phyloP scores from a whole-genome alignment of 2,113 vertebrate genomes.

The Capreolus pygargus region DNA sequence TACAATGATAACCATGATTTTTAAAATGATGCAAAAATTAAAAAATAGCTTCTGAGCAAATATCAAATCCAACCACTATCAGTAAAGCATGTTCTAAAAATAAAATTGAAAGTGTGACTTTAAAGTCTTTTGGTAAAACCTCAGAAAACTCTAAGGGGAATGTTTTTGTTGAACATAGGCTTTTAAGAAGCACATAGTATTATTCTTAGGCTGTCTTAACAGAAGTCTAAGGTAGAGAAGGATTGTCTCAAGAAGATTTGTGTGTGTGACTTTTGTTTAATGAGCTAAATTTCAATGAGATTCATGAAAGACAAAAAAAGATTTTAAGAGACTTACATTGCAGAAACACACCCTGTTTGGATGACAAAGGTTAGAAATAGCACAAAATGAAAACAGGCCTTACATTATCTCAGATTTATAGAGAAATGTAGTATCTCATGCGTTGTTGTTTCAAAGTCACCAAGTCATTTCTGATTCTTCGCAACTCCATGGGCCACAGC shows the following conservation, averaged over 20 bases:
- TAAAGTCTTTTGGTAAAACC: not conserved
- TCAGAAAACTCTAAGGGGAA: not conserved
- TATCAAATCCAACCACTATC: not conserved
- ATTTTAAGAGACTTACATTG: not conserved
- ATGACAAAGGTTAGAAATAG: not conserved
- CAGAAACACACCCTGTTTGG: not conserved
- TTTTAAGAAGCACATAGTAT: not conserved
- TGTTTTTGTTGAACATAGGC: not conserved
- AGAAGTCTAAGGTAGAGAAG: not conserved
- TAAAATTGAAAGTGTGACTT: not conserved
- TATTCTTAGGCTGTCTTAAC: not conserved
- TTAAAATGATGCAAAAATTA: not conserved
- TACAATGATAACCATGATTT: not conserved
- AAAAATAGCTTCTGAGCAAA: not conserved
- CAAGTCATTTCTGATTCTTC: not conserved
- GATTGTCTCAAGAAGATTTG: not conserved
- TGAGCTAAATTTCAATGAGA: not conserved
- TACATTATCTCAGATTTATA: not conserved
- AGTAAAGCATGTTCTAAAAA: not conserved
- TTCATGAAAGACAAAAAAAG: not conserved
- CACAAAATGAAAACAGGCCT: not conserved
- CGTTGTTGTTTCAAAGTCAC: not conserved
- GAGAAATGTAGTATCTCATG: not conserved
- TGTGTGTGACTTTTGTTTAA: not conserved
- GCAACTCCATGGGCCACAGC: rapidly evolving